Conservation (phyloP, 2,888 invertebrate genomes). For the Nemotelus nigrinus region DNA sequence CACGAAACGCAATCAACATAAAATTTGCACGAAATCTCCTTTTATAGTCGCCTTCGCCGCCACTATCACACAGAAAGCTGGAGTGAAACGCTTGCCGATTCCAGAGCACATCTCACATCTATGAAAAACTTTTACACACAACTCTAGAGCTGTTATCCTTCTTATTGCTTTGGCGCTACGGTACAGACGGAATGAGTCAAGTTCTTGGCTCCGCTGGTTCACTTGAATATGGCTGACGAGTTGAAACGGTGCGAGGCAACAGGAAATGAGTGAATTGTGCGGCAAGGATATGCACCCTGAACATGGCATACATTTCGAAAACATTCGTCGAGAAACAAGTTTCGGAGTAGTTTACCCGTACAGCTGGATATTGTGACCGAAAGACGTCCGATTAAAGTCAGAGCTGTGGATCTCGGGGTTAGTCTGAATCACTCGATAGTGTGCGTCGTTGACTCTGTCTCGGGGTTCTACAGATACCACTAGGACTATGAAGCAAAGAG, state of each 20-base stretch:
- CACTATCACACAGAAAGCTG: conserved; percentile 36
- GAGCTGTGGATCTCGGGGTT: too few relatives aligned
- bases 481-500: too few relatives aligned
- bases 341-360: neutral
- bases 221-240: too few relatives aligned
- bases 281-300: neutral
- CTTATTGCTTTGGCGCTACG: neutral
- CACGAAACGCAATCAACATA: conserved; percentile 47
- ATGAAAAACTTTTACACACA: neutral
- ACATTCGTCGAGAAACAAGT: conserved; percentile 1
- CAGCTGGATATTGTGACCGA: too few relatives aligned
- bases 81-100: conserved; percentile 2
- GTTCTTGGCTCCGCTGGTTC: too few relatives aligned
- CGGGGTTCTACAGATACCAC: too few relatives aligned
- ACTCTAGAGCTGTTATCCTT: neutral
- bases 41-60: conserved; percentile 23
- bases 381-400: too few relatives aligned
- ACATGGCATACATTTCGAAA: conserved; percentile 3
- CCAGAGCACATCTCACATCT: neutral
- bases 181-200: too few relatives aligned
- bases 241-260: too few relatives aligned
- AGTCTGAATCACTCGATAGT: too few relatives aligned
- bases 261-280: neutral
- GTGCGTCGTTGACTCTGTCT: too few relatives aligned
- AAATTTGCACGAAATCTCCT: conserved; percentile 47